Percentiles rank a stretch among this genome's conserved stretches.
phyloP scores from a whole-genome alignment of 2,113 vertebrate species.

The Probosciger aterrimus region DNA sequence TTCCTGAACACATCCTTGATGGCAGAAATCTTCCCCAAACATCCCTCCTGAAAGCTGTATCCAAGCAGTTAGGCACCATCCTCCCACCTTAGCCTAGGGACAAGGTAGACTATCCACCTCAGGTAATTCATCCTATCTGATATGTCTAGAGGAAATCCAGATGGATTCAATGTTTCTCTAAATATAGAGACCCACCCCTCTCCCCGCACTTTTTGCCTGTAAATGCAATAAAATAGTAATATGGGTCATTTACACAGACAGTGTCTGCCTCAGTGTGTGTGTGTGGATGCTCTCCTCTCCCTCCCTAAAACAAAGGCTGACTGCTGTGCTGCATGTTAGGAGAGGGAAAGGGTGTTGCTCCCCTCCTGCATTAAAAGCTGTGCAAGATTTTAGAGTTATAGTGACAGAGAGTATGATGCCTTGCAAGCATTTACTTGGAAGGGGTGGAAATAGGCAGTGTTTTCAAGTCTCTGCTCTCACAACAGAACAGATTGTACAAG shows the following conservation, averaged over 20 bases:
- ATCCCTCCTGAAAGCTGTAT: background rate
- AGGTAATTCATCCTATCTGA: background rate
- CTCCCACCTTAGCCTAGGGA: background rate
- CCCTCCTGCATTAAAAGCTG: background rate
- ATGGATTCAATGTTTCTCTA: fast-evolving
- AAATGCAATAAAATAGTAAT: background rate
- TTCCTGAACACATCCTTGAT: background rate
- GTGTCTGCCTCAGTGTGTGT: too few species aligned
- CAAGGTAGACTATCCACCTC: background rate
- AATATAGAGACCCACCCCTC: fast-evolving
- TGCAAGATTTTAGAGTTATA: background rate
- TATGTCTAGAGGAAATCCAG: background rate
- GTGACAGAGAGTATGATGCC: background rate
- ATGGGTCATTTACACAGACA: background rate
- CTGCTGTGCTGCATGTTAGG: background rate
- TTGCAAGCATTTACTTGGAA: background rate
- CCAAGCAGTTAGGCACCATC: background rate
- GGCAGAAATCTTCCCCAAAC: background rate
- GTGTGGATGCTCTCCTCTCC: fast-evolving
- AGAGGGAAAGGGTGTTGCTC: background rate
- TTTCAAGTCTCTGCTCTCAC: background rate
- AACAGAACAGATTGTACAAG: background rate
- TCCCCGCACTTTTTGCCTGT: background rate
- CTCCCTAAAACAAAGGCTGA: background rate
- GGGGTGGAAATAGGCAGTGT: background rate